A percentile compares a stretch with the other conserved stretches of the same genome.
Conservation (phyloP, 35 echinoderm and acorn worm species). For the Diadema setosum region DNA sequence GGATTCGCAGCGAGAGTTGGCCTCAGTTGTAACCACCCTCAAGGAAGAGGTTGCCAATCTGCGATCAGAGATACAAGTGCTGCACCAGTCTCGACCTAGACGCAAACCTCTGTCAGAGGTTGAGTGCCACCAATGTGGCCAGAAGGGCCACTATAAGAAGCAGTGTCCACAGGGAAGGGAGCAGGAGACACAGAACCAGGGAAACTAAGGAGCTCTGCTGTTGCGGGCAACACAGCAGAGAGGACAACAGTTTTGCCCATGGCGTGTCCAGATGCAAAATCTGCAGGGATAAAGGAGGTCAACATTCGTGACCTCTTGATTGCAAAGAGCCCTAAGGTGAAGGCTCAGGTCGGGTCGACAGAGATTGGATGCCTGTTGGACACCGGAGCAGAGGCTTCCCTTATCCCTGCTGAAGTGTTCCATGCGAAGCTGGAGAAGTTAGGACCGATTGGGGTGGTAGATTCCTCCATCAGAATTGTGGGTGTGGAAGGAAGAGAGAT, state of each 20-base stretch:
- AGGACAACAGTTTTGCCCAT: not conserved
- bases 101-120: not conserved
- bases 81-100: too few species aligned
- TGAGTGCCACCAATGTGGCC: not conserved
- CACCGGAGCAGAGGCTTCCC: slow-evolving; percentile 52
- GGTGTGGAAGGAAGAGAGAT: too few species aligned
- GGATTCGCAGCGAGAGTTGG: too few species aligned
- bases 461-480: too few species aligned
- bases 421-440: not conserved
- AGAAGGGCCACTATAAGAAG: not conserved
- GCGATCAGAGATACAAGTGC: too few species aligned
- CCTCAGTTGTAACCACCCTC: too few species aligned
- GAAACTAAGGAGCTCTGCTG: slow-evolving; percentile 46
- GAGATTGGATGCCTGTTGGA: slow-evolving; percentile 39
- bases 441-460: too few species aligned
- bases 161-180: not conserved
- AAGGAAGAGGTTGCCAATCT: not conserved
- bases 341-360: not conserved
- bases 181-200: not conserved
- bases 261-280: not conserved
- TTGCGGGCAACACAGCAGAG: slow-evolving; percentile 22
- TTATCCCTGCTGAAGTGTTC: slow-evolving; percentile 33
- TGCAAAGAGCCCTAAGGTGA: slow-evolving; percentile 18
- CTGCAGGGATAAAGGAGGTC: too few species aligned
- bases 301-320: not conserved